Base-by-base conservation (phyloP, 2,113 vertebrate genomes). In the Megaceryle torquata region DNA sequence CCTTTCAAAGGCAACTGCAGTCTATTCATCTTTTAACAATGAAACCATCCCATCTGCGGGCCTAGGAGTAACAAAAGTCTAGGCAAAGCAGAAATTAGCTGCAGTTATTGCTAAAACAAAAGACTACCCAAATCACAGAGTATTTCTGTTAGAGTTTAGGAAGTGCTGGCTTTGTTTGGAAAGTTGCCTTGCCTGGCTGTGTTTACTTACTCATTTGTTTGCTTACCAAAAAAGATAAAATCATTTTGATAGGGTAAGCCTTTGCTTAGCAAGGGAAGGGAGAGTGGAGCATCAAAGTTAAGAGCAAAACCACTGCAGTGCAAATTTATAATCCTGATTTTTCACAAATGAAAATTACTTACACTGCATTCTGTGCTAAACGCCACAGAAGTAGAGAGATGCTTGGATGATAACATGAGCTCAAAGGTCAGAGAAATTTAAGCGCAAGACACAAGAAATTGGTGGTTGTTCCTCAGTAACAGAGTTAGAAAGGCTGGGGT, bases 241-340 rank as follows among this genome's bases (percentile, higher is more conserved):
- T n/a, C 0, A 0, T 80, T 31, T 64, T 60, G 29, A 4, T 26
- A 33, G 46, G 21, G 2, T 63, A 33, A 59, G 22, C 2, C 21
- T 44, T 92, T 20, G 7, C 46, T 82, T 13, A 6, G 2, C 46
- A 37, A 37, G 17, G 61, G 18, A 59, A 26, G 6, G 35, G 35
- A 79, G 74, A 12, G 4, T 17, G 5, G 37, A 63, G 28, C 10
- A 37, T 70, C 51, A 0, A 3, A 81, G 78, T 57, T 67, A 57
- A 67, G 26, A 59, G 46, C n/a, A 67, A 89, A 85, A 37, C 18
- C 0, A 0, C 14, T 71, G 3, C 6, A 10, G 15, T 54, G 41
- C 39, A 33, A 86, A 80, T 69, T 72, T 16, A 44, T 56, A 64
- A 56, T 76, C 9, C 29, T 15, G 10, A 14, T 68, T 86, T 83